Base-by-base conservation (phyloP, 2,888 invertebrate species). In the Harmothoe impar region DNA sequence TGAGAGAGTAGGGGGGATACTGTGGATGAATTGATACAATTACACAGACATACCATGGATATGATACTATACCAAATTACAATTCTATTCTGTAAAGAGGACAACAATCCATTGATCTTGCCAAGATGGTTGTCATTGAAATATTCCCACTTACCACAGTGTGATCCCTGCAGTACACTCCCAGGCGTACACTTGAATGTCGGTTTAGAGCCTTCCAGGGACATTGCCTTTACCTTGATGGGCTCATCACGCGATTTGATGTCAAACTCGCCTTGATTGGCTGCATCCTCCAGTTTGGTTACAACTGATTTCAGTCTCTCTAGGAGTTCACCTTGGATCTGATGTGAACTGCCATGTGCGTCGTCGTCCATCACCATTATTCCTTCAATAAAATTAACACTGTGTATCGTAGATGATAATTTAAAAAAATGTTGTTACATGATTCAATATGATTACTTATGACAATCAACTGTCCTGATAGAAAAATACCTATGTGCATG, bases 131-230 rank as follows among this genome's bases (percentile, higher is more conserved):
- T n/a, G n/a, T 43, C 5, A 62, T 62, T 3, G 3, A 62, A 62
- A 62, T n/a, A 20, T 62, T 62, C 31, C 77, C n/a, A 94, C 96
- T 95, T 96, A 97, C 97, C 97, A 94, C 97, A 97, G 93, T 96
- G 95, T 78, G 96, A 95, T 93, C 96, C 96, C 91, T 96, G 96
- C 23, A 96, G 94, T 0, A 97, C 95, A 92, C 96, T 97, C 29
- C 97, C 97, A 29, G 94, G 92, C 10, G 96, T 96, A 93, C 97
- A 97, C 29, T 94, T 92, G 91, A 94, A 95, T 56, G 93, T 93
- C 0, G 95, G 95, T 0, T 93, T 92, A 3, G 94, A 91, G 17
- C 92, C 91, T 43, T 94, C 93, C 62, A 94, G 94, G 17, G 92
- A 92, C 90, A 95, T 93, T 88, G 94, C 93, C 25, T 94, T 93